These are phyloP conservation scores for Zaprionus ghesquierei DNA, from an alignment of 1,140 invertebrate genomes.

Conservation along the genomic window DNA sequence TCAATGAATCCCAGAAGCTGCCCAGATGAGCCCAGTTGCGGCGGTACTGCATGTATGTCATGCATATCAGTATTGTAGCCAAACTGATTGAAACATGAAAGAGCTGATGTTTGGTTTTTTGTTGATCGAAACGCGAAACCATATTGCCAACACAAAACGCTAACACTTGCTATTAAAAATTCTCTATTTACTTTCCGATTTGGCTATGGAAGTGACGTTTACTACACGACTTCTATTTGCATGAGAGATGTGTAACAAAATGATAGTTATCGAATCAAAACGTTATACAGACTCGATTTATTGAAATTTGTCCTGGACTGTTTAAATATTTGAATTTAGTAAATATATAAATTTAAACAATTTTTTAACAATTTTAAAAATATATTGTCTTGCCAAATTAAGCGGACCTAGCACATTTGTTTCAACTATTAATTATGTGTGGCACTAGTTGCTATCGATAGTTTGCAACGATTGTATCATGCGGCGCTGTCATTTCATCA, in stretches of 20 bases:
- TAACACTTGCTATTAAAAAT: not conserved
- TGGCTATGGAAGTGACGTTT: slow-evolving; percentile 20
- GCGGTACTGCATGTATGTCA: slow-evolving; percentile 79
- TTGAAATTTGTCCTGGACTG: too few species aligned
- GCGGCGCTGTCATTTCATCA: slow-evolving; percentile 52
- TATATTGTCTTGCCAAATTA: too few species aligned
- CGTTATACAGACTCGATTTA: too few species aligned
- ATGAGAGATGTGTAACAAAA: not conserved
- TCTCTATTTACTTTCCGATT: slow-evolving; percentile 34
- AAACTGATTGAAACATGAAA: slow-evolving; percentile 77
- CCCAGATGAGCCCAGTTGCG: slow-evolving; percentile 75
- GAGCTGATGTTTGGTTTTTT: slow-evolving; percentile 80
- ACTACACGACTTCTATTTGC: slow-evolving; percentile 8
- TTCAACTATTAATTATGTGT: not conserved
- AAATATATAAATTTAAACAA: too few species aligned
- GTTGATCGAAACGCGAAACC: slow-evolving; percentile 75
- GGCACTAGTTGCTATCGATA: slow-evolving; percentile 11
- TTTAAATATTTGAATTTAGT: too few species aligned
- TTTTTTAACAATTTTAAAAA: too few species aligned
- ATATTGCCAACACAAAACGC: slow-evolving; percentile 38
- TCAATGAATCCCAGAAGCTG: slow-evolving; percentile 78
- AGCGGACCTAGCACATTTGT: too few species aligned
- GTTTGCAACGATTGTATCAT: slow-evolving; percentile 27
- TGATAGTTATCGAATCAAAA: not conserved
- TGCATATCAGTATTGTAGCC: slow-evolving; percentile 74